These are phyloP conservation scores for Cephus runcator DNA, from an alignment of 2,888 invertebrate species.

Conservation along the genomic window DNA sequence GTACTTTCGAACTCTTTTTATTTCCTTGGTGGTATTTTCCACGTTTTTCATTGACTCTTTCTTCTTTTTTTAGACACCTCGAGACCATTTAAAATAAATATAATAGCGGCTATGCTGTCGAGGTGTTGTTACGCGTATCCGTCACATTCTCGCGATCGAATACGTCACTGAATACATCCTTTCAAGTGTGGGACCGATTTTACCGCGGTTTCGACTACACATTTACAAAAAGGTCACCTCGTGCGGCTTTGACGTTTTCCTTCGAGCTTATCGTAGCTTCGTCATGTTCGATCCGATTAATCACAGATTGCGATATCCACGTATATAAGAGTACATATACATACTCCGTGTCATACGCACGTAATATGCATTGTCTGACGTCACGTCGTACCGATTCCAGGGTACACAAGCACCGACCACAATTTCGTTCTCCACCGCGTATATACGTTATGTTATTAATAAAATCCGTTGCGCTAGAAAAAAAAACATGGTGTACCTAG, in stretches of 20 bases:
- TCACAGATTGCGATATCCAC: background rate
- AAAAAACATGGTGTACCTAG: background rate
- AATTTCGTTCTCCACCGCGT: background rate
- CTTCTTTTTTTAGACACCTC: background rate
- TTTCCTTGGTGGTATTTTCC: background rate
- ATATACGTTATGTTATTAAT: background rate
- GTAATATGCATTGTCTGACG: background rate
- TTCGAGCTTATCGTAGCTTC: background rate
- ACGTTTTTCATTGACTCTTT: background rate
- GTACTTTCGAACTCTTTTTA: background rate
- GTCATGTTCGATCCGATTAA: conserved; percentile 1
- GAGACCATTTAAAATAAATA: conserved; percentile 3
- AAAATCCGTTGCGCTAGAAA: background rate
- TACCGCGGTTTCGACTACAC: background rate
- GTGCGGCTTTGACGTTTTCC: background rate
- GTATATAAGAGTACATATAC: background rate
- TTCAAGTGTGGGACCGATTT: background rate
- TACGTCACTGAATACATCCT: background rate
- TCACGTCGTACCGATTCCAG: background rate
- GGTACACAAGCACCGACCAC: background rate
- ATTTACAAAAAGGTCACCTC: background rate
- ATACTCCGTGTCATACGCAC: background rate
- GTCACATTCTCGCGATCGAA: background rate
- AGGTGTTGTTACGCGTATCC: background rate
- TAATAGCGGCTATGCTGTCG: conserved; percentile 2